These are phyloP conservation scores for Eidolon dupreanum DNA, from an alignment of 2,797 vertebrate species.

Conservation along the genomic window DNA sequence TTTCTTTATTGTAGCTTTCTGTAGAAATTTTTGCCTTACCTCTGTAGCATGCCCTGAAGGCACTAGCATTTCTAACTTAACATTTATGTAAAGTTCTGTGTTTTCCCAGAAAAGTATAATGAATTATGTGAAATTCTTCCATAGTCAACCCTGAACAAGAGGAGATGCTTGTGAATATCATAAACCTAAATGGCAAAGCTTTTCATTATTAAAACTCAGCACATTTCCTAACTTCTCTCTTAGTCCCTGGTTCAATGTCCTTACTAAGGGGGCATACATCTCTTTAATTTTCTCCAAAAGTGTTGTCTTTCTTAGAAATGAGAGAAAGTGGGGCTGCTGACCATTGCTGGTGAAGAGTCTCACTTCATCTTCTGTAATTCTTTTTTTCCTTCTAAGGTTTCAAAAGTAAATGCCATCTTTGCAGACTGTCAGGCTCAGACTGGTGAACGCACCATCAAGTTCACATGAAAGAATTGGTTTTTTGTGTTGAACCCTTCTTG, in stretches of 20 bases:
- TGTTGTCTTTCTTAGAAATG: neutral
- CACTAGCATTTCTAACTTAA: neutral
- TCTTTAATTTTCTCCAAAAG: neutral
- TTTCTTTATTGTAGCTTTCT: neutral
- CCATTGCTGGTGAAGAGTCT: neutral
- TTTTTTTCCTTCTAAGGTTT: neutral
- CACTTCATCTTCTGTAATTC: constrained; percentile 1
- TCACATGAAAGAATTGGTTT: neutral
- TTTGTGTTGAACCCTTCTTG: neutral
- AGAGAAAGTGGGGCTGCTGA: neutral
- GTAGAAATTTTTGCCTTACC: neutral
- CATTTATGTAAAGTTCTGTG: neutral
- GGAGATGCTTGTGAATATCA: no score
- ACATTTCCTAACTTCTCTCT: neutral
- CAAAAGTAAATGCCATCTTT: neutral
- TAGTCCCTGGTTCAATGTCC: neutral
- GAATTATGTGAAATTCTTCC: neutral
- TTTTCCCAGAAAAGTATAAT: neutral
- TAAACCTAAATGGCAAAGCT: neutral
- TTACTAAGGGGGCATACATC: neutral
- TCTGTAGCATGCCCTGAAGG: neutral
- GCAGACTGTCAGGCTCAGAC: neutral
- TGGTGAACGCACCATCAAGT: neutral
- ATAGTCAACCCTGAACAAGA: neutral
- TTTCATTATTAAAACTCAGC: neutral